Conservation (phyloP, 1,140 invertebrate species). For the Pteromalus puparum region DNA sequence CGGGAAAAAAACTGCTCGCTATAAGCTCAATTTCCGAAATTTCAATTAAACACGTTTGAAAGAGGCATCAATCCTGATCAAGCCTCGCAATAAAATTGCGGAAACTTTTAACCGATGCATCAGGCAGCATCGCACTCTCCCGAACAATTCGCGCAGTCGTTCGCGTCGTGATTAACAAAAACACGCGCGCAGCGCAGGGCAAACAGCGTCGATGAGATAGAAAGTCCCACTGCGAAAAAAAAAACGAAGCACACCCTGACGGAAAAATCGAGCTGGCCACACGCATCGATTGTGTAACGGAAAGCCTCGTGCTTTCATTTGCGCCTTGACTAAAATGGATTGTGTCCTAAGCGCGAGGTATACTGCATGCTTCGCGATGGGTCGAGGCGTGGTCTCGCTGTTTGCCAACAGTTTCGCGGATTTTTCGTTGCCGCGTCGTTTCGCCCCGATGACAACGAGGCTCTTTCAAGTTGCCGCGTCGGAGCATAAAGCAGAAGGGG, state of each 20-base stretch:
- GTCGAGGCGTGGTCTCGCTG: no score
- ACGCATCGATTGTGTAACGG: conserved; percentile 29
- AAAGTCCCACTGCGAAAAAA: neutral
- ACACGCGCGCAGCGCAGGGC: neutral
- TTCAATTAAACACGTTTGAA: neutral
- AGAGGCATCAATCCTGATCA: neutral
- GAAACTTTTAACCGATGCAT: neutral
- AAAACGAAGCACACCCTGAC: neutral
- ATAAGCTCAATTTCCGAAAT: no score
- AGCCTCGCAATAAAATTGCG: neutral
- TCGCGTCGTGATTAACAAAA: neutral
- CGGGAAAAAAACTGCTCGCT: no score
- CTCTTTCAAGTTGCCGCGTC: no score
- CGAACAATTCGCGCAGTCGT: neutral
- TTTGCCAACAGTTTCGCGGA: neutral
- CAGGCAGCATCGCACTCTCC: neutral
- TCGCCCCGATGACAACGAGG: neutral
- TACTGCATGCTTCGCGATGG: neutral
- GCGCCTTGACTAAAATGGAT: conserved; percentile 16
- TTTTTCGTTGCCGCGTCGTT: neutral
- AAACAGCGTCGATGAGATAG: neutral
- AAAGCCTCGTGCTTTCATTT: conserved; percentile 18
- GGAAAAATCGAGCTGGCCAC: neutral
- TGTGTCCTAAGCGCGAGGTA: neutral
- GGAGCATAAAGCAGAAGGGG: no score